Percentiles rank a stretch among this genome's conserved stretches.
Conservation (phyloP, 2,888 invertebrate genomes). For the Drosophila ezoana region DNA sequence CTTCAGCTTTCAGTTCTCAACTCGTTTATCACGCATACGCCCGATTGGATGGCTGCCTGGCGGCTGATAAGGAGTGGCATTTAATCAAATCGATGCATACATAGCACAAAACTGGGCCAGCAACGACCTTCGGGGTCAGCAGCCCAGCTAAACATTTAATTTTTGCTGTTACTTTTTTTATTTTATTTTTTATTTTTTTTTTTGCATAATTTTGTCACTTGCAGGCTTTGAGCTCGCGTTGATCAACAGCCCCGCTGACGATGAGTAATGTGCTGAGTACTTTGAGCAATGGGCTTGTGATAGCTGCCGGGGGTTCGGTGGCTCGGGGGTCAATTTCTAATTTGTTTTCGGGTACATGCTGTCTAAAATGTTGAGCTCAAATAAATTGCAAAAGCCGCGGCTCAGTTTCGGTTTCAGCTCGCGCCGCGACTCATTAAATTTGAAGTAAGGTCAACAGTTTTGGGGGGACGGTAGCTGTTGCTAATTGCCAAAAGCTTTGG, state of each 20-base stretch:
- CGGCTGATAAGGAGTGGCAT: constrained; percentile 34
- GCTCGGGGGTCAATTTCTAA: constrained; percentile 30
- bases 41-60: constrained; percentile 7
- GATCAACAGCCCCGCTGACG: constrained; percentile 30
- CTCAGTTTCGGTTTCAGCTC: constrained; percentile 38
- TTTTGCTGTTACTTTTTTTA: constrained; percentile 6
- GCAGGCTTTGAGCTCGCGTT: constrained; percentile 4
- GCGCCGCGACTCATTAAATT: constrained; percentile 60
- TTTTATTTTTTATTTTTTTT: constrained; percentile 1
- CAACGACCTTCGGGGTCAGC: constrained; percentile 33
- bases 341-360: constrained; percentile 34
- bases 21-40: constrained; percentile 41
- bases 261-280: constrained; percentile 34
- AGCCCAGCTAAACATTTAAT: constrained; percentile 32
- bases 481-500: constrained; percentile 65
- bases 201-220: constrained; percentile 55
- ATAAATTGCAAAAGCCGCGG: constrained; percentile 48
- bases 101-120: constrained; percentile 11
- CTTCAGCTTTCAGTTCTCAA: not conserved
- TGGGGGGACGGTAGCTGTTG: constrained; percentile 30
- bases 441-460: constrained; percentile 62
- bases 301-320: not conserved
- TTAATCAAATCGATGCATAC: constrained; percentile 39
- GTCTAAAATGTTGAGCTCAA: constrained; percentile 21
- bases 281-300: constrained; percentile 1